Base-by-base conservation (phyloP, 2,888 invertebrate genomes). In the Lasioglossum morio region DNA sequence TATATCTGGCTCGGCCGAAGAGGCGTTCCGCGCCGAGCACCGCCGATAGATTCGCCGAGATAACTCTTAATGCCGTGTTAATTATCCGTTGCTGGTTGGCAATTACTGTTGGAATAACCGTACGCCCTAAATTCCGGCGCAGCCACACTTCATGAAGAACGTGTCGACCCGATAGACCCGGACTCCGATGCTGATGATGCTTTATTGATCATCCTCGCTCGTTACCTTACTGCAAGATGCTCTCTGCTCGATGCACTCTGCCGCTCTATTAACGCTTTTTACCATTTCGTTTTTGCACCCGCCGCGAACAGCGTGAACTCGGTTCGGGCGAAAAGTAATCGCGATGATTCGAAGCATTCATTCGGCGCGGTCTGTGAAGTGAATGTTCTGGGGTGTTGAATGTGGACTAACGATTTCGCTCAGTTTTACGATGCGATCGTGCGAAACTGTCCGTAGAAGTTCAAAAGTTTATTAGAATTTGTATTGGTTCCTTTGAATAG, bases 51-150 rank as follows among this genome's bases (percentile, higher is more conserved):
- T 90, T 86, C 75, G 81, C 79, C 80, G 74, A 91, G 91, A 91
- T 91, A 91, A 91, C 79, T 90, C 89, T 91, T 91, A 88, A 92
- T 91, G 90, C 87, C 88, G 90, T 89, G 90, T 92, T 93, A 93
- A 93, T 92, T 93, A 92, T 91, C 90, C 87, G 86, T 82, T 79
- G 84, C 87, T 81, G 86, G 81, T 73, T 83, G 81, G 87, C 87
- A 92, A 92, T 92, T 89, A 89, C 89, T 83, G 85, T 82, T 74
- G 72, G 82, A 82, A 89, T 84, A 86, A 86, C 86, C 81, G 88
- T 88, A 89, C 92, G 89, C 89, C 90, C 91, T 88, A 92, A 92
- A 92, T 92, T 90, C 90, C 89, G 75, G 43, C 48, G 30, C 81
- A 81, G 85, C 79, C 77, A 86, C 77, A 70, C 70, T 86, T 82